Percentiles rank a stretch among this genome's conserved stretches.
Evolutionary conservation across 2,113 vertebrate species (phyloP).

Genomic region (Limanda limanda): DNA sequence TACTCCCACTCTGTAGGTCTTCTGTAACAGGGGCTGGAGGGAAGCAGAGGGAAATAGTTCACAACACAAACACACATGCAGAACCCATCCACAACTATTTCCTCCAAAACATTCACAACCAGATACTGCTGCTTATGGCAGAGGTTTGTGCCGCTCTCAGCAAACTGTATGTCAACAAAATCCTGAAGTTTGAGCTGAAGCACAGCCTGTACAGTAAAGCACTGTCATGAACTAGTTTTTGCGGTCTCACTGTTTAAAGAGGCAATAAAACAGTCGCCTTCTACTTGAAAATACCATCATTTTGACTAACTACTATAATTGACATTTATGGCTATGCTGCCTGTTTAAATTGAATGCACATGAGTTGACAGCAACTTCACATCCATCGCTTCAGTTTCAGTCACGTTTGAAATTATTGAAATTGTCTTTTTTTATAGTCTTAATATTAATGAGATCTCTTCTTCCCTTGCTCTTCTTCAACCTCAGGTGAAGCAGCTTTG

Average conservation of each 20-base stretch:
- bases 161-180: constrained; percentile 63
- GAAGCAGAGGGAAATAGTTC: constrained; percentile 50
- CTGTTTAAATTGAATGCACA: constrained; percentile 8
- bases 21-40: constrained; percentile 53
- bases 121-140: constrained; percentile 62
- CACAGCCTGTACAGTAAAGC: constrained; percentile 49
- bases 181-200: constrained; percentile 47
- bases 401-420: neutral
- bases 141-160: constrained; percentile 65
- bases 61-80: constrained; percentile 39
- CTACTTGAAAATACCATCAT: constrained; percentile 38
- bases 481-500: constrained; percentile 92
- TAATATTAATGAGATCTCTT: neutral
- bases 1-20: constrained; percentile 73
- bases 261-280: constrained; percentile 49
- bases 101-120: constrained; percentile 67
- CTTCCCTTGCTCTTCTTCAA: neutral
- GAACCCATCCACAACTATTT: constrained; percentile 67
- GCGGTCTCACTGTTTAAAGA: constrained; percentile 57
- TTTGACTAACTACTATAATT: constrained; percentile 50
- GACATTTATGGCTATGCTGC: constrained; percentile 5
- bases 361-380: neutral
- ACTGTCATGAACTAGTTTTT: constrained; percentile 35
- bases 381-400: constrained; percentile 2
- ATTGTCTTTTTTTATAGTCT: neutral